Evolutionary conservation across 2,797 vertebrate species (phyloP).

Genomic region (Brachymystax lenok): DNA sequence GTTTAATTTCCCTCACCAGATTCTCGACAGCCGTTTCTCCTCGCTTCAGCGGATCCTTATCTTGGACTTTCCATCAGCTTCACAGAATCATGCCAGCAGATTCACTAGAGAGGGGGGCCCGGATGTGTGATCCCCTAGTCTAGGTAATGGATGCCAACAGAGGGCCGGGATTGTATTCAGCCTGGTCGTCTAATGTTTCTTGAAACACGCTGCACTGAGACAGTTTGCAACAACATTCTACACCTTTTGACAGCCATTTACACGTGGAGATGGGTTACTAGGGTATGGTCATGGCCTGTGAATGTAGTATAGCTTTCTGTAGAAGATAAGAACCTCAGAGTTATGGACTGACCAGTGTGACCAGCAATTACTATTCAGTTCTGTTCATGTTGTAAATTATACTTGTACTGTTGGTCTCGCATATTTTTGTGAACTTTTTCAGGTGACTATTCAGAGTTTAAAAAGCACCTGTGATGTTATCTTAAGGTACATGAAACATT

Average conservation of each 20-base stretch:
- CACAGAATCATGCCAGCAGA: constrained; percentile 80
- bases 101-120: constrained; percentile 49
- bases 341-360: neutral
- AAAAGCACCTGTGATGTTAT: neutral
- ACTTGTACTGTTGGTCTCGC: neutral
- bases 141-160: constrained; percentile 31
- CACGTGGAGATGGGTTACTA: neutral
- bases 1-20: constrained; percentile 85
- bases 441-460: neutral
- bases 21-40: constrained; percentile 87
- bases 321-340: too few relatives aligned
- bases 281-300: neutral
- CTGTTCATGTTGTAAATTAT: neutral
- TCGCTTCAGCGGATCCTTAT: constrained; percentile 86
- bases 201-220: neutral
- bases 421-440: neutral
- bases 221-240: neutral
- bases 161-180: constrained; percentile 17
- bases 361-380: neutral
- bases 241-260: neutral
- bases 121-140: constrained; percentile 44
- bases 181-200: neutral
- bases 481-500: neutral
- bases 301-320: too few relatives aligned
- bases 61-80: constrained; percentile 83